Percentiles rank a stretch among this genome's conserved stretches.
Conservation (phyloP, 2,888 invertebrate species). For the Pelosia muscerda region DNA sequence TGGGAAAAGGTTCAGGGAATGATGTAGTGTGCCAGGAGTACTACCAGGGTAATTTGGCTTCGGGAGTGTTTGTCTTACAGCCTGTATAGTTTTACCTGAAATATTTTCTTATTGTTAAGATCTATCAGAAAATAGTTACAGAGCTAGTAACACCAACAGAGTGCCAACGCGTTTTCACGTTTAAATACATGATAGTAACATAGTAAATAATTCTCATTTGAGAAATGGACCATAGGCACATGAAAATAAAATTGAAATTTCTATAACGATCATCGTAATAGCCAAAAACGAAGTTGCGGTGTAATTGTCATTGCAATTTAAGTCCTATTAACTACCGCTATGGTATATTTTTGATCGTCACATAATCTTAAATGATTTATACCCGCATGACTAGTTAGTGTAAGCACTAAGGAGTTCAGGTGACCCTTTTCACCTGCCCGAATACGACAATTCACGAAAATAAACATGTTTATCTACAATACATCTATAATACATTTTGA, state of each 20-base stretch:
- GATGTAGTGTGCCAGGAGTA: too few relatives aligned
- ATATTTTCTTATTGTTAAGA: not conserved
- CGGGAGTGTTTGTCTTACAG: too few relatives aligned
- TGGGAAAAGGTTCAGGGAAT: too few relatives aligned
- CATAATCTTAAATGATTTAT: not conserved
- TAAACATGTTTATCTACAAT: not conserved
- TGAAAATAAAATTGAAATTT: not conserved
- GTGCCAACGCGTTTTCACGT: not conserved
- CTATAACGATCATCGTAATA: not conserved
- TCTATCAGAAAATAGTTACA: not conserved
- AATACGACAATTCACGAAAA: not conserved
- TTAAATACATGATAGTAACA: not conserved
- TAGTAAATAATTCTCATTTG: not conserved
- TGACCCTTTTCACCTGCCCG: not conserved
- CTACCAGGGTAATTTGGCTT: too few relatives aligned
- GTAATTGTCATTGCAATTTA: not conserved
- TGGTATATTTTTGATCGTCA: not conserved
- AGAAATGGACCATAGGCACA: not conserved
- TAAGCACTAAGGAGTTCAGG: conserved; percentile 1
- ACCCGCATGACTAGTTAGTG: not conserved
- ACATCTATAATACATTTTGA: not conserved
- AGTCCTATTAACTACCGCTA: not conserved
- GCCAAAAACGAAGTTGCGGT: not conserved
- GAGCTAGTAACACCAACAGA: conserved; percentile 4
- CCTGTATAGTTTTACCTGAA: too few relatives aligned